These are phyloP conservation scores for Leptopilina drosophilae DNA, from an alignment of 2,888 invertebrate species.

Conservation along the genomic window DNA sequence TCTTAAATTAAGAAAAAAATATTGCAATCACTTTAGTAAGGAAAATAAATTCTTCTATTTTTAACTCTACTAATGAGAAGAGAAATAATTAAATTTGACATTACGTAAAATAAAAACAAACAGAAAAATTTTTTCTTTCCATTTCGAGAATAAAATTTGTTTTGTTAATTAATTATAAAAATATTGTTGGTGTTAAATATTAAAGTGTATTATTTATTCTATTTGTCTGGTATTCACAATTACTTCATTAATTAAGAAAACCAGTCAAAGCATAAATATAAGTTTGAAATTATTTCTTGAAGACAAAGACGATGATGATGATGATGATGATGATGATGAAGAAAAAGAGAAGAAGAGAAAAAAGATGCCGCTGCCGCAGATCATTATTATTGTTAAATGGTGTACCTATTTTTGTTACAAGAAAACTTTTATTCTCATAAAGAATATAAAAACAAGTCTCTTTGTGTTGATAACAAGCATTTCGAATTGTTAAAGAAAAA, in stretches of 20 bases:
- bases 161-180: background rate
- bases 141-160: background rate
- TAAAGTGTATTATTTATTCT: background rate
- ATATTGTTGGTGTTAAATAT: background rate
- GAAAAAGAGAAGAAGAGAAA: no score
- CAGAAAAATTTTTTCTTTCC: no score
- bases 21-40: no score
- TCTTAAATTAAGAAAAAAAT: no score
- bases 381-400: constrained; percentile 1
- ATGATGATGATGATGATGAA: background rate
- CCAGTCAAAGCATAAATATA: background rate
- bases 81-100: no score
- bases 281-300: background rate
- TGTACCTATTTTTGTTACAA: constrained; percentile 9
- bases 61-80: no score
- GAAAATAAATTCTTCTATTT: no score
- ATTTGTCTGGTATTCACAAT: background rate
- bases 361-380: no score
- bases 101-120: no score
- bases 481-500: constrained; percentile 9
- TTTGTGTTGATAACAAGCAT: constrained; percentile 4
- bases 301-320: background rate
- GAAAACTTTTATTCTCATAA: background rate
- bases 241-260: constrained; percentile 17
- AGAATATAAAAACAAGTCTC: constrained; percentile 1